A percentile compares a stretch with the other conserved stretches of the same genome.
Conservation (phyloP, 2,113 vertebrate species). For the Gracilinanus agilis region DNA sequence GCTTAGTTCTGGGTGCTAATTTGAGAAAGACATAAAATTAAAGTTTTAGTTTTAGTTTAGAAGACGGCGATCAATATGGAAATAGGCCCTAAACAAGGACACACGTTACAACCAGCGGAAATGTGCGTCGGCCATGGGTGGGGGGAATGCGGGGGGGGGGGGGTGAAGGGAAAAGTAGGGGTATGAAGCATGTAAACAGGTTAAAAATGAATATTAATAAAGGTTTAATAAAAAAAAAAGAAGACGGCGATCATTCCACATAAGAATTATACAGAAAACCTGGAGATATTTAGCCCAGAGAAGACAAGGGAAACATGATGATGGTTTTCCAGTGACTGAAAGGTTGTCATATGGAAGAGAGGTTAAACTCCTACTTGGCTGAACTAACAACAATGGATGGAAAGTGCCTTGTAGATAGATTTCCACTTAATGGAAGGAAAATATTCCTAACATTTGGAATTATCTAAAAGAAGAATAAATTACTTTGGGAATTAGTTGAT, state of each 20-base stretch:
- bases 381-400: not conserved
- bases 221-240: too few relatives aligned
- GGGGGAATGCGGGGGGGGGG: too few relatives aligned
- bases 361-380: not conserved
- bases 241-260: not conserved
- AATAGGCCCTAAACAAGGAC: too few relatives aligned
- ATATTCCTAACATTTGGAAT: not conserved
- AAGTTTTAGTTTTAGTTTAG: not conserved
- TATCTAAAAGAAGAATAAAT: not conserved
- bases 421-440: not conserved
- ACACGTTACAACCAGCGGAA: too few relatives aligned
- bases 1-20: not conserved
- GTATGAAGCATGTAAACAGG: too few relatives aligned
- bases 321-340: not conserved
- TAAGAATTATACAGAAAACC: not conserved
- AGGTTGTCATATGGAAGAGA: not conserved
- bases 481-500: not conserved
- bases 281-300: not conserved
- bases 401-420: not conserved
- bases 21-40: not conserved
- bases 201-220: too few relatives aligned
- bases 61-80: too few relatives aligned
- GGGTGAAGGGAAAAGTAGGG: too few relatives aligned
- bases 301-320: not conserved
- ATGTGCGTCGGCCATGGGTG: too few relatives aligned